Evolutionary conservation across 1,140 invertebrate genomes (phyloP), one percentile per base, ranked within the genome.

Genomic region (Dreissena rostriformis): DNA sequence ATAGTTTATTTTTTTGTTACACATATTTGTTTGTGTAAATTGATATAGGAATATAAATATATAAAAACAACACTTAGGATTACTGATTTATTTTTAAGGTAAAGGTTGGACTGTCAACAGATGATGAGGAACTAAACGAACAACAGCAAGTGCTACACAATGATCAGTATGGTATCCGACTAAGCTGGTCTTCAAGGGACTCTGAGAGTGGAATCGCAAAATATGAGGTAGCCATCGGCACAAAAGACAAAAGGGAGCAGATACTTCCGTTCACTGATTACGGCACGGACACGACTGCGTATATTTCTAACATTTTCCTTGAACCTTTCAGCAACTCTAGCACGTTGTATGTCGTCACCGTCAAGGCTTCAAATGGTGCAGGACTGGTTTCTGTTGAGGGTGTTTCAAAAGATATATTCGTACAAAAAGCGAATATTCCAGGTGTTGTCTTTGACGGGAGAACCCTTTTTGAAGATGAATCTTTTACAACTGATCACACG

Each of bases 71-170:
- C n/a, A 39, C 39, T 39, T 39, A 39, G 8, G 39, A 39, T 39
- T 2, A n/a, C n/a, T 24, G 2, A 61, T 61, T 61, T 61, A 61
- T 61, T 4, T 61, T 72, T 57, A 70, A 88, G 87, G 82, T 89
- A 26, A 52, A 61, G 14, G 71, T 89, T 8, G 87, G 80, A 29
- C 78, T 83, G 19, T 57, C 67, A 17, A 84, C 66, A 8, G 84
- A 88, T 29, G 88, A 89, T 22, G 88, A 89, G 66, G 84, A 89
- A 65, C 19, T 84, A 12, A 63, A 81, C 49, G 87, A 86, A n/a
- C n/a, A 84, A n/a, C 82, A 76, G 26, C 55, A 84, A 53, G 78
- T 89, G 14, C 52, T 86, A 65, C 87, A 87, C 51, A 73, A 80
- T 24, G 84, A 88, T 29, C 71, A 76, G 52, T 61, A 82, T 71